phyloP scores from a whole-genome alignment of 2,113 vertebrate species.

The Raja brachyura region DNA sequence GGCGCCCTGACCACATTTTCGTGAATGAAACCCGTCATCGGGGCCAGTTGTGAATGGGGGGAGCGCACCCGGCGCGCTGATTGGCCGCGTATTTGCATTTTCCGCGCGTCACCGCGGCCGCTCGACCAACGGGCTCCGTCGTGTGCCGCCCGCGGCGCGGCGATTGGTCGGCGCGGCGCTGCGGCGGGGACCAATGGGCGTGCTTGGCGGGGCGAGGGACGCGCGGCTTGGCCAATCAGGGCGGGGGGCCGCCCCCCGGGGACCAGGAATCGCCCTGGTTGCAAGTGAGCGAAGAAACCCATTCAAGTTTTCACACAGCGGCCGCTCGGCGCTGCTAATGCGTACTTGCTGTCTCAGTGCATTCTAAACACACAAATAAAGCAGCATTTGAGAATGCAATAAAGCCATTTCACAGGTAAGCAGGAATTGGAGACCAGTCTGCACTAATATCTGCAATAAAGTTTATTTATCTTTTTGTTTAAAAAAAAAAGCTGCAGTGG shows the following conservation, averaged over 20 bases:
- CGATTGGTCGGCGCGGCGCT: background rate
- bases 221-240: background rate
- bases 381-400: background rate
- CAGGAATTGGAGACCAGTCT: background rate
- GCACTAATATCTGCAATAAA: background rate
- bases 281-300: constrained; percentile 18
- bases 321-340: background rate
- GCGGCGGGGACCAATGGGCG: background rate
- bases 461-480: background rate
- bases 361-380: background rate
- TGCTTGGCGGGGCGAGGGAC: background rate
- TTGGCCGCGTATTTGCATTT: background rate
- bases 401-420: background rate
- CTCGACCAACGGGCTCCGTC: background rate
- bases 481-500: too few relatives aligned
- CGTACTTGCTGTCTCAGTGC: background rate
- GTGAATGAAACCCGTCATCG: constrained; percentile 21
- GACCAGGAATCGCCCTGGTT: background rate
- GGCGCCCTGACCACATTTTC: constrained; percentile 29
- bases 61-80: background rate
- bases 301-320: constrained; percentile 31
- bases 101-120: background rate
- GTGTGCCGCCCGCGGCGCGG: too few relatives aligned
- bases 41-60: background rate
- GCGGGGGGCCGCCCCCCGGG: background rate